A percentile compares a stretch with the other conserved stretches of the same genome.
phyloP scores from a whole-genome alignment of 2,113 vertebrate species.

The Nycticorax nycticorax region DNA sequence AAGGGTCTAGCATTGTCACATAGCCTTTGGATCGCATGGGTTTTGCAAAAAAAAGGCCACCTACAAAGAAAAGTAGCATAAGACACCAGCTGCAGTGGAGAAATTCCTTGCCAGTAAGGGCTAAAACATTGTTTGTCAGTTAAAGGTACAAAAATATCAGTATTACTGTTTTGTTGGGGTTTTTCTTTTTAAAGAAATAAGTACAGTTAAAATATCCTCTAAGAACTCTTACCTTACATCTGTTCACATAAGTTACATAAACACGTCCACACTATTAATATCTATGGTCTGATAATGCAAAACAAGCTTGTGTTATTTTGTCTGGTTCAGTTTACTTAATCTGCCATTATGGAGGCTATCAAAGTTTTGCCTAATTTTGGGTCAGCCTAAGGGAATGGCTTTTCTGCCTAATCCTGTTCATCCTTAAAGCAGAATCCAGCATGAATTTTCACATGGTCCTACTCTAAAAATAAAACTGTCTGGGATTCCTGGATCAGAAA shows the following conservation, averaged over 20 bases:
- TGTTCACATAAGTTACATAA: not conserved
- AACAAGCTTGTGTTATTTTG: not conserved
- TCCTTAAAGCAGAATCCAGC: not conserved
- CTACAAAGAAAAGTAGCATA: conserved; percentile 66
- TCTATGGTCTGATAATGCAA: not conserved
- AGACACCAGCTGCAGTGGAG: not conserved
- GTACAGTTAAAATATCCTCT: not conserved
- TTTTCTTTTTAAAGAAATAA: not conserved
- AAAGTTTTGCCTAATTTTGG: not conserved
- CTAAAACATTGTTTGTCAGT: not conserved
- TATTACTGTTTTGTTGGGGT: not conserved
- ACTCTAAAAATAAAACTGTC: not conserved
- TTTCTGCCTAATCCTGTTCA: not conserved
- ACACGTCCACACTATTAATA: not conserved
- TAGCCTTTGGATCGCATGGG: conserved; percentile 96
- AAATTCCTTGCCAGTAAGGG: not conserved
- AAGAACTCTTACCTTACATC: not conserved
- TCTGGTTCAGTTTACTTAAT: not conserved
- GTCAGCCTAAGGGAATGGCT: not conserved
- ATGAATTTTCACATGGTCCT: not conserved
- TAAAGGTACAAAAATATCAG: not conserved
- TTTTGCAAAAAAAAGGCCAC: conserved; percentile 97
- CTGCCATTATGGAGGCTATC: not conserved
- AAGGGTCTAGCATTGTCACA: conserved; percentile 97
- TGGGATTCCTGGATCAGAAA: not conserved